Percentiles rank a stretch among this genome's conserved stretches.
phyloP scores from a whole-genome alignment of 1,140 invertebrate species.

The Polypedilum vanderplanki region DNA sequence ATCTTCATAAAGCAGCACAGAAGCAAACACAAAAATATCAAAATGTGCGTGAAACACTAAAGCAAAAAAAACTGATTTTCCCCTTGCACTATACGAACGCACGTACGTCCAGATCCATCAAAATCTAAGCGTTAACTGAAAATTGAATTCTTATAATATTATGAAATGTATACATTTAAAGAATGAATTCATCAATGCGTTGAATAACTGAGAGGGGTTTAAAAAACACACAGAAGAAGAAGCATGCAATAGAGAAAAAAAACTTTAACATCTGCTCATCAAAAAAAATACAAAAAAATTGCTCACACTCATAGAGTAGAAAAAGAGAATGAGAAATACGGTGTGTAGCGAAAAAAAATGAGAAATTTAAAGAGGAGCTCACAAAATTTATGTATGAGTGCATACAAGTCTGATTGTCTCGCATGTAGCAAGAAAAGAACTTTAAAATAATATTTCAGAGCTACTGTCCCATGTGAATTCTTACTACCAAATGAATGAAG shows the following conservation, averaged over 20 bases:
- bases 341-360: background rate
- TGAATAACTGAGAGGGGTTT: slow-evolving; percentile 5
- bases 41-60: background rate
- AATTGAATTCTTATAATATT: slow-evolving; percentile 23
- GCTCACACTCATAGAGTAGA: too few species aligned
- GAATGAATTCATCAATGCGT: slow-evolving; percentile 4
- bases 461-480: too few species aligned
- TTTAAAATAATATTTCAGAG: too few species aligned
- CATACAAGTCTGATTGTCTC: background rate
- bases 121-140: slow-evolving; percentile 18
- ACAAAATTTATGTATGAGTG: background rate
- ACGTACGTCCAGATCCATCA: background rate
- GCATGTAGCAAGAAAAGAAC: too few species aligned
- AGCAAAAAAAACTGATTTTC: background rate
- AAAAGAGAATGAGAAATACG: background rate
- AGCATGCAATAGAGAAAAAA: background rate
- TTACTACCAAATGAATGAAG: too few species aligned
- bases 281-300: too few species aligned
- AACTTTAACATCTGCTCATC: slow-evolving; percentile 26
- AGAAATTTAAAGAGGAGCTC: slow-evolving; percentile 22
- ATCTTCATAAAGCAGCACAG: background rate
- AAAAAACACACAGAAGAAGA: background rate
- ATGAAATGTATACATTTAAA: background rate
- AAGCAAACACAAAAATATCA: background rate
- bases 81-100: background rate